phyloP scores from a whole-genome alignment of 2,113 vertebrate genomes.

The Gadus chalcogrammus region DNA sequence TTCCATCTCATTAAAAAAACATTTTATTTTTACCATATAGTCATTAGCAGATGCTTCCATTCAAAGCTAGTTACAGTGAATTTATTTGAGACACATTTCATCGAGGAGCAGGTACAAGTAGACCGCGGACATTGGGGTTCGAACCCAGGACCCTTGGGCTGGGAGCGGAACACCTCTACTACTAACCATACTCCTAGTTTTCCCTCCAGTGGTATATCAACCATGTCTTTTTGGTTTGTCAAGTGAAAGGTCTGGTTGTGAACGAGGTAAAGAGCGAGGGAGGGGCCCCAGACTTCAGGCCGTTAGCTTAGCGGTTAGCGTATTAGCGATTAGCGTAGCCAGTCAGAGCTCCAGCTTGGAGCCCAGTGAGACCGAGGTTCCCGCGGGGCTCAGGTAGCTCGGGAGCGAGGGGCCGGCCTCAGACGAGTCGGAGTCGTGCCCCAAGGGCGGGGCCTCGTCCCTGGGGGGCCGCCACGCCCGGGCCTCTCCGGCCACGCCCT shows the following conservation, averaged over 20 bases:
- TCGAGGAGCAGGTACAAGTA: no score
- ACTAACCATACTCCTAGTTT: background rate
- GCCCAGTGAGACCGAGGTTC: conserved; percentile 64
- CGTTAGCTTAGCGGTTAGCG: background rate
- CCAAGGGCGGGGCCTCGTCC: conserved; percentile 46
- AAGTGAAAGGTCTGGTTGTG: background rate
- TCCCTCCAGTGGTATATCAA: conserved; percentile 26
- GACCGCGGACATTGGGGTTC: no score
- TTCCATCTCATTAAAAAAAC: conserved; percentile 29
- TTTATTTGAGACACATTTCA: no score
- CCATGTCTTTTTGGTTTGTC: conserved; percentile 24
- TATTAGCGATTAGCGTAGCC: background rate
- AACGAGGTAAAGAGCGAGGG: conserved; percentile 44
- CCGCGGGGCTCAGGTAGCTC: conserved; percentile 49
- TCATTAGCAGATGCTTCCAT: no score
- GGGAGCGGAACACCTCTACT: no score
- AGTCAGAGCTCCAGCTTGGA: conserved; percentile 78
- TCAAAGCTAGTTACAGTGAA: no score
- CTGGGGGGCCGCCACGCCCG: conserved; percentile 51
- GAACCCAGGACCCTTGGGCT: no score
- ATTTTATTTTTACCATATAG: no score
- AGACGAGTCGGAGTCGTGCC: background rate
- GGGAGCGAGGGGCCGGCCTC: conserved; percentile 35
- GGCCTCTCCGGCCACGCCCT: conserved; percentile 70
- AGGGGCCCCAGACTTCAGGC: background rate